Percentiles rank a stretch among this genome's conserved stretches.
phyloP scores from a whole-genome alignment of 2,888 invertebrate species.

The Cantharis flavilabris region DNA sequence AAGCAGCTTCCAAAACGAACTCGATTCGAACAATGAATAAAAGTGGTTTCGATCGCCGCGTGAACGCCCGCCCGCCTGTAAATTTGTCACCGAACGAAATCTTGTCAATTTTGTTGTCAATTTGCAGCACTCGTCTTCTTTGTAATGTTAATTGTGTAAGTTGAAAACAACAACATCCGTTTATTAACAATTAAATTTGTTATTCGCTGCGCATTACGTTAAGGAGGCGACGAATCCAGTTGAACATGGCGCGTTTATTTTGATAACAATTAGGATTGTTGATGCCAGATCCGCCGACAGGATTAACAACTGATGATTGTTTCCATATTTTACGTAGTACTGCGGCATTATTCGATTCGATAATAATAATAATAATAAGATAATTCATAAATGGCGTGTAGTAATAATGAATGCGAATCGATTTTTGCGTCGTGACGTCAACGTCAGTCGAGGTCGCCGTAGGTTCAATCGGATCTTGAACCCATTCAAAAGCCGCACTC shows the following conservation, averaged over 20 bases:
- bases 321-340: background rate
- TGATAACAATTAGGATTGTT: background rate
- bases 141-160: background rate
- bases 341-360: background rate
- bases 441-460: slow-evolving; percentile 31
- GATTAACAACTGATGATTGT: background rate
- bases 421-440: slow-evolving; percentile 41
- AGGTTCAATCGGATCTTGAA: slow-evolving; percentile 40
- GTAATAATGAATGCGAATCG: slow-evolving; percentile 36
- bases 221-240: background rate
- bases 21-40: background rate
- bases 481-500: slow-evolving; percentile 12
- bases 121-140: background rate
- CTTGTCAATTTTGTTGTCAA: background rate
- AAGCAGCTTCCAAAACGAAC: background rate
- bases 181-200: background rate
- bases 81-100: background rate
- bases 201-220: background rate
- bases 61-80: slow-evolving; percentile 9
- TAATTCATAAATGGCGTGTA: slow-evolving; percentile 32
- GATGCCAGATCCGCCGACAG: background rate
- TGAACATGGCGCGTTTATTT: background rate
- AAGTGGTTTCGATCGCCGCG: slow-evolving; percentile 14
- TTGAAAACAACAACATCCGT: background rate
- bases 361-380: slow-evolving; percentile 6